Evolutionary conservation across 1,140 invertebrate genomes (phyloP).

Genomic region (Caenorhabditis brenneri): DNA sequence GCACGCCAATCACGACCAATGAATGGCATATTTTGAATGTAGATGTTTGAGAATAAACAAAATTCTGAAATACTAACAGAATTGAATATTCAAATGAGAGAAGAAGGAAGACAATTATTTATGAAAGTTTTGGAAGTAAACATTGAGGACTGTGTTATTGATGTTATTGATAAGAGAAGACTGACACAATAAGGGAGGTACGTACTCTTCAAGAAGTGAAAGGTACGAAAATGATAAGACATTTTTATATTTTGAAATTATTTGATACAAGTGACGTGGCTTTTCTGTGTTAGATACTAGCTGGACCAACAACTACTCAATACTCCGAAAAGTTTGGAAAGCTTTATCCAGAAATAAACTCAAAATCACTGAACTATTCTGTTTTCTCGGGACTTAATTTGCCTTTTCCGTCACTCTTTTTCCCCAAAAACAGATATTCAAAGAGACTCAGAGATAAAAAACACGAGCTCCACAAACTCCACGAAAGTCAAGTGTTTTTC

Average conservation of each 20-base stretch:
- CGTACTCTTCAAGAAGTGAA: slow-evolving; percentile 2
- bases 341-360: not conserved
- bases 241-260: not conserved
- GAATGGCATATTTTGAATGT: slow-evolving; percentile 82
- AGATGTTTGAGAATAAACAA: not conserved
- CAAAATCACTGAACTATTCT: too few relatives aligned
- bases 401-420: not conserved
- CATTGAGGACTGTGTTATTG: not conserved
- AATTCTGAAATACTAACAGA: not conserved
- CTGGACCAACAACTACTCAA: too few relatives aligned
- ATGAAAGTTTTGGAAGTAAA: slow-evolving; percentile 1
- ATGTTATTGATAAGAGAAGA: not conserved
- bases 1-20: slow-evolving; percentile 77
- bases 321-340: too few relatives aligned
- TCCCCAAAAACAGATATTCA: not conserved
- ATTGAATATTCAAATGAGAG: too few relatives aligned
- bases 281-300: too few relatives aligned
- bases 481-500: slow-evolving; percentile 28
- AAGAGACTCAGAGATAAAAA: slow-evolving; percentile 8
- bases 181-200: not conserved
- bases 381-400: not conserved
- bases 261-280: not conserved
- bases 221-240: not conserved
- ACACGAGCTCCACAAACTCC: not conserved
- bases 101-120: not conserved